Evolutionary conservation across 2,113 vertebrate species (phyloP), one percentile per base, ranked within the genome.

Genomic region (Ibidorhyncha struthersii): DNA sequence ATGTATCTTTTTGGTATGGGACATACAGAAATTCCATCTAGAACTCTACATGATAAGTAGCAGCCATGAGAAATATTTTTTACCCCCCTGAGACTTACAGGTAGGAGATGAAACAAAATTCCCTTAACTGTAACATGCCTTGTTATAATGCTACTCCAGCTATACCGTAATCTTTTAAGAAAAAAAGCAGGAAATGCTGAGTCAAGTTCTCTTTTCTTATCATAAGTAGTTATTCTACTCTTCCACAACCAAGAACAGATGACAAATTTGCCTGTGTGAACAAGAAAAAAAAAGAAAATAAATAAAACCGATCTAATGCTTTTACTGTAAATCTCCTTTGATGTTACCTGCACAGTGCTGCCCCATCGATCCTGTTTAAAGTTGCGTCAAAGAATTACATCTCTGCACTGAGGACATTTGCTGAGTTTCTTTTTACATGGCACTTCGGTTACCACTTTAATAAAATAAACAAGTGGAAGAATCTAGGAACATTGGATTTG

Each of bases 81-180:
- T 67, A 34, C 29, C 2, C 0, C 7, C 21, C 17, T 61, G n/a
- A 85, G 47, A 80, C 29, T 38, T 80, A 53, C 16, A 86, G 34
- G 41, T 67, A 52, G n/a, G 41, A 93, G 34, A 69, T 74, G 29
- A 78, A 36, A 79, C 38, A 34, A 65, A 36, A 69, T 63, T 95
- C 41, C 63, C 12, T 82, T 77, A 86, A 76, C 23, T 55, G n/a
- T 74, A 89, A 41, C 18, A 29, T 47, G 21, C 21, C 76, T 96
- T 69, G 89, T 96, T 97, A 96, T 89, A 96, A 59, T 9, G 5
- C 17, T 72, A 82, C 87, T 83, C 36, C 58, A 87, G 93, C 41
- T 92, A 66, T 53, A 74, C 55, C 71, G 34, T 79, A 91, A 71
- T 85, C 13, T 74, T 94, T 52, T 50, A 49, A 82, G 69, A 86